Percentiles rank a stretch among this genome's conserved stretches.
phyloP scores from a whole-genome alignment of 2,888 invertebrate genomes.

The Didymodactylos carnosus region DNA sequence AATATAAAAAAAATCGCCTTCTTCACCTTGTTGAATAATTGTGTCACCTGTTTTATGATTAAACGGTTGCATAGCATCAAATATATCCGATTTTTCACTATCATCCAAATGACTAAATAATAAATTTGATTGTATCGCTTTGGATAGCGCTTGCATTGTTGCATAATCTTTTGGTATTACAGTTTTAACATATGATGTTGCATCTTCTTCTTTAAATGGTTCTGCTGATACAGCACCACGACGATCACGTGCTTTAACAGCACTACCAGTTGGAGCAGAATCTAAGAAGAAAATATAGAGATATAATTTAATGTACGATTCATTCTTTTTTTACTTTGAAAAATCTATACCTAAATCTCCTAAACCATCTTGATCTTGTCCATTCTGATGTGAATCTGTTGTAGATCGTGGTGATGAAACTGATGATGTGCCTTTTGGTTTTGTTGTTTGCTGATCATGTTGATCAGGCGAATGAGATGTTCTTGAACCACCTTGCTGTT shows the following conservation, averaged over 20 bases:
- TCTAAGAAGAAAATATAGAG: too few relatives aligned
- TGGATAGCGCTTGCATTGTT: constrained; percentile 88
- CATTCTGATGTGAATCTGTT: too few relatives aligned
- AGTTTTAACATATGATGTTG: constrained; percentile 94
- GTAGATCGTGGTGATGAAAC: too few relatives aligned
- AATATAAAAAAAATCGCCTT: constrained; percentile 97
- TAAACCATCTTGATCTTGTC: not conserved
- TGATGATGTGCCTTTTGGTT: not conserved
- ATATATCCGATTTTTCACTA: constrained; percentile 73
- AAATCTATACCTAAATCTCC: not conserved
- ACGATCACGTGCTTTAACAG: constrained; percentile 30
- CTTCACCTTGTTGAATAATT: constrained; percentile 86
- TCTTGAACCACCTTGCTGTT: not conserved
- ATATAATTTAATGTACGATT: too few relatives aligned
- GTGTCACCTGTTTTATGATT: constrained; percentile 78
- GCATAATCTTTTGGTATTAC: constrained; percentile 93
- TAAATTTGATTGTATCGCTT: constrained; percentile 92
- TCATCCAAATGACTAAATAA: constrained; percentile 93
- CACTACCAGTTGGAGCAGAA: not conserved
- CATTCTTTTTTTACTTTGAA: too few relatives aligned
- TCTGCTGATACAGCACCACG: constrained; percentile 94
- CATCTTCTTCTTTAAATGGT: constrained; percentile 91
- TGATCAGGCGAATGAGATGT: not conserved
- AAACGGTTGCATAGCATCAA: constrained; percentile 97
- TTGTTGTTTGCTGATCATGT: not conserved